Evolutionary conservation across 2,888 invertebrate species (phyloP), one percentile per base, ranked within the genome.

Genomic region (Cheilosia pagana): DNA sequence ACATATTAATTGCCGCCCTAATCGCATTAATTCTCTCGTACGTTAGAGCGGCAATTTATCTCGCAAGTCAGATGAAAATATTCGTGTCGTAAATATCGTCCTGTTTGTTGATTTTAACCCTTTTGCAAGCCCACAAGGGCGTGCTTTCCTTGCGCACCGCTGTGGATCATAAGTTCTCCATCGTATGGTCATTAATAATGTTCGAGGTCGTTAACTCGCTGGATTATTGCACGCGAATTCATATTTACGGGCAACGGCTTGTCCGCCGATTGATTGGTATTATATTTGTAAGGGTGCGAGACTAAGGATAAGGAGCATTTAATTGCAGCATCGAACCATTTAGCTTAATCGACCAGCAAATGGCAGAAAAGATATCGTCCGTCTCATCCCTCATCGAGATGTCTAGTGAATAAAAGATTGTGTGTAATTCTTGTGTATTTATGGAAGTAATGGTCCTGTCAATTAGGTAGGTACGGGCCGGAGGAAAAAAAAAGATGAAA

Each of bases 261-360:
- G 10, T 28, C 45, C 5, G 12, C 3, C 16, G 25, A 25, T 41
- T 52, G 19, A 43, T 55, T 41, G 28, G 6, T 63, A 16, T 23
- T 8, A 8, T 1, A 8, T 6, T 28, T 10, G 45, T 14, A n/a
- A 14, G 23, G n/a, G 10, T 21, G 21, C n/a, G 19, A 14, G 19
- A 31, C 10, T 19, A 8, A 35, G 8, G 53, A 23, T 19, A 8
- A 35, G 8, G 53, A 23, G 60, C 70, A 70, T 50, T 53, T 72
- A 79, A 79, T 79, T 65, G 72, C 65, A 59, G 78, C 65, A 65
- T 60, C 67, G 52, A 68, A 67, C 23, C 31, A 57, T 48, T n/a
- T 16, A 72, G 59, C 23, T 65, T 59, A 79, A 79, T 72, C 72
- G 72, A 72, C 72, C 72, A 65, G 65, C 65, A 72, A 59, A 72